A percentile compares a stretch with the other conserved stretches of the same genome.
These are phyloP conservation scores for Chrysemys picta DNA, from an alignment of 2,113 vertebrate species.

Conservation along the genomic window DNA sequence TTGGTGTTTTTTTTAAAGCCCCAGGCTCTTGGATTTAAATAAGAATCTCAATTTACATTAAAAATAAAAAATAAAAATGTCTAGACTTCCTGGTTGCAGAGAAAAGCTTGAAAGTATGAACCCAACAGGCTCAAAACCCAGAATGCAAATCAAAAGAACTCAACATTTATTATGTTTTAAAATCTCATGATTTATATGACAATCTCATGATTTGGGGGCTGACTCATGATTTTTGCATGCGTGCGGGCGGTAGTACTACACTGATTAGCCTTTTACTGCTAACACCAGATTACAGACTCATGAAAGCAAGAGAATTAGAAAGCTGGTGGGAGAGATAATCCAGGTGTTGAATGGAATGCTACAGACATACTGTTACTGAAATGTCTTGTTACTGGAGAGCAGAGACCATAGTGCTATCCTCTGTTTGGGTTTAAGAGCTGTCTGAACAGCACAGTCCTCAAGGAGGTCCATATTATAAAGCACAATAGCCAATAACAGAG, in stretches of 20 bases:
- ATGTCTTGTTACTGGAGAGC: neutral
- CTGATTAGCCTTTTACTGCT: fast-evolving
- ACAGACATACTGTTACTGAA: neutral
- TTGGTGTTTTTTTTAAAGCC: neutral
- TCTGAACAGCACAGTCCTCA: neutral
- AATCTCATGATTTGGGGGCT: neutral
- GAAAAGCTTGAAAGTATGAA: neutral
- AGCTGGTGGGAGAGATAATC: neutral
- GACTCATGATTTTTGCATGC: neutral
- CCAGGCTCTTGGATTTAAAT: neutral
- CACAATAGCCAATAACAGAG: neutral
- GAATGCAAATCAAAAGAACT: neutral
- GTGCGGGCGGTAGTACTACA: neutral
- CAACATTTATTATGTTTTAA: neutral
- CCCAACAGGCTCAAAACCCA: neutral
- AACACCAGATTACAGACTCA: neutral
- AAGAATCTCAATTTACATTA: neutral
- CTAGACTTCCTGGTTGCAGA: neutral
- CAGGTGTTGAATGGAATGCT: constrained; percentile 8
- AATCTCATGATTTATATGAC: neutral
- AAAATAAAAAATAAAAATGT: neutral
- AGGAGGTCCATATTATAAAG: neutral
- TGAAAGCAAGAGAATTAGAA: neutral
- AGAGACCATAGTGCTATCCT: neutral
- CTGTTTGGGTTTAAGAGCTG: neutral